Percentiles rank a stretch among this genome's conserved stretches.
phyloP scores from a whole-genome alignment of 1,140 invertebrate genomes.

The Drosophila rhopaloa region DNA sequence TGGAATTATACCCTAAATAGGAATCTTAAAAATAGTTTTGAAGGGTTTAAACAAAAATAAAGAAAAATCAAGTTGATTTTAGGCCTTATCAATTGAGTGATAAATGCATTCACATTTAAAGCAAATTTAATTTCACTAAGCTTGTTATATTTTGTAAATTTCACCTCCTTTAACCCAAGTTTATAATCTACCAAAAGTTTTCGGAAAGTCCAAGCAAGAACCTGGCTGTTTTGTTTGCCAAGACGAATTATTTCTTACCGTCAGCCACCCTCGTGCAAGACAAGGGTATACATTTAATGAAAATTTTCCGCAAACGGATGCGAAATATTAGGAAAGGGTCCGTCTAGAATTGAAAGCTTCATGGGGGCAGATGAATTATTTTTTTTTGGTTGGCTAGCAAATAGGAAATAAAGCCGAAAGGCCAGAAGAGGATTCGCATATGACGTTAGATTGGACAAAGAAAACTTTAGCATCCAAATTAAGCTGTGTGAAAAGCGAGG shows the following conservation, averaged over 20 bases:
- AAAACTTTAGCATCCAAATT: slow-evolving; percentile 47
- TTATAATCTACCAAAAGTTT: not conserved
- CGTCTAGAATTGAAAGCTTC: not conserved
- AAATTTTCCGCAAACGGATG: slow-evolving; percentile 38
- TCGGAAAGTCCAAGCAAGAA: not conserved
- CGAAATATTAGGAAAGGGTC: slow-evolving; percentile 29
- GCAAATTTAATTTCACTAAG: too few species aligned
- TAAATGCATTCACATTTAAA: too few species aligned
- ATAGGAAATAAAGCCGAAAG: slow-evolving; percentile 42
- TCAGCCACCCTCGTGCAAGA: slow-evolving; percentile 12
- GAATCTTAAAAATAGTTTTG: too few species aligned
- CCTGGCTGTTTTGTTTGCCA: slow-evolving; percentile 8
- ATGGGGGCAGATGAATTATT: slow-evolving; percentile 25
- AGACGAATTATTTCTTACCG: slow-evolving; percentile 10
- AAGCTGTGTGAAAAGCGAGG: slow-evolving; percentile 35
- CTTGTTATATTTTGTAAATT: not conserved
- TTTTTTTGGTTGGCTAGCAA: slow-evolving; percentile 19
- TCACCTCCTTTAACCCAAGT: not conserved
- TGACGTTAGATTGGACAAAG: slow-evolving; percentile 39
- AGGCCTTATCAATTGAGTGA: too few species aligned
- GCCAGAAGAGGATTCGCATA: slow-evolving; percentile 38
- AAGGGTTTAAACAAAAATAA: too few species aligned
- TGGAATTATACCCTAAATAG: too few species aligned
- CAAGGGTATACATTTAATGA: slow-evolving; percentile 41
- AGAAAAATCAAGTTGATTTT: too few species aligned